phyloP scores from a whole-genome alignment of 2,888 invertebrate species.

The Pristionchus arcanus region DNA sequence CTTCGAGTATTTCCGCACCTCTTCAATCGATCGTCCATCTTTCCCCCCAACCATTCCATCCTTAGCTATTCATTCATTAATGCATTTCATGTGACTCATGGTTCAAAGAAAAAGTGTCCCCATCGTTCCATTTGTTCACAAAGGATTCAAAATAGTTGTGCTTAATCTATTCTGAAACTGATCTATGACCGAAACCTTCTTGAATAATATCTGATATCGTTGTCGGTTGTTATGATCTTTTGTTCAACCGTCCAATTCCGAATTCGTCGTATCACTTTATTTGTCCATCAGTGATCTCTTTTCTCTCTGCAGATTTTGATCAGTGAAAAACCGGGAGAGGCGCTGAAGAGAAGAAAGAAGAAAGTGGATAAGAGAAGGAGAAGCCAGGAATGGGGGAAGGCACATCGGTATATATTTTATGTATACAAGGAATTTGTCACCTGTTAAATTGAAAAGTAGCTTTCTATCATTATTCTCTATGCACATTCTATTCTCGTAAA shows the following conservation, averaged over 20 bases:
- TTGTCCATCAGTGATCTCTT: constrained; percentile 4
- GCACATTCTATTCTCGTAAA: neutral
- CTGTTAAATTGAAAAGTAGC: no score
- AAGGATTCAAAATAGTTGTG: no score
- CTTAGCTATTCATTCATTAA: constrained; percentile 6
- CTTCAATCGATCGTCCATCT: neutral
- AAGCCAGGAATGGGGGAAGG: constrained; percentile 8
- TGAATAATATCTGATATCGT: neutral
- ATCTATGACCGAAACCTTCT: neutral
- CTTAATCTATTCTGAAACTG: neutral
- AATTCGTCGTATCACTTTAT: constrained; percentile 8
- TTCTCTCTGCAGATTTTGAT: constrained; percentile 1
- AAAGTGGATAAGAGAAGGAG: constrained; percentile 23
- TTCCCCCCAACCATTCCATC: neutral
- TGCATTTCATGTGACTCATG: neutral
- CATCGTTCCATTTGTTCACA: neutral
- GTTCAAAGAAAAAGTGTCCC: neutral
- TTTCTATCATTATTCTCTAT: neutral
- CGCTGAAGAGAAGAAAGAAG: neutral
- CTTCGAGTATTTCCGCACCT: constrained; percentile 26
- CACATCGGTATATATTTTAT: neutral
- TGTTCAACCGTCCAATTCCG: neutral
- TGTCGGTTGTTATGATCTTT: neutral
- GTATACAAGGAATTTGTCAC: no score
- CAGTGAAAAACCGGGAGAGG: neutral